phyloP scores from a whole-genome alignment of 2,888 invertebrate species.

The Microctonus brassicae region DNA sequence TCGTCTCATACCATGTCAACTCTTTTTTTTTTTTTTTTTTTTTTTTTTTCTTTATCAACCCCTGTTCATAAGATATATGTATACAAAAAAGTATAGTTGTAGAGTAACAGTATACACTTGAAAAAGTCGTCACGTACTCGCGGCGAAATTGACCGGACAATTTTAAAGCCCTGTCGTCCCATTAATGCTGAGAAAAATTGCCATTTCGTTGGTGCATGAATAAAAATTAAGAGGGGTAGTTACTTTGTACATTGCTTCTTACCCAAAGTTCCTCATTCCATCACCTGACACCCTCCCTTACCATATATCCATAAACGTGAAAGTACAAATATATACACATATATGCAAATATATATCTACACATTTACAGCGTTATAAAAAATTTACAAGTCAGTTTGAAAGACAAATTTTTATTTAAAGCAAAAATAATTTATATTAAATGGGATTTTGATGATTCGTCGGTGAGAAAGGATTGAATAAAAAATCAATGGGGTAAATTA shows the following conservation, averaged over 20 bases:
- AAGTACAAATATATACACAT: too few relatives aligned
- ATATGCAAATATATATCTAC: too few relatives aligned
- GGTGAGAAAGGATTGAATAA: neutral
- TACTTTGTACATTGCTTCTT: constrained; percentile 13
- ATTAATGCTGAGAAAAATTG: constrained; percentile 69
- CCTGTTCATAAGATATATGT: neutral
- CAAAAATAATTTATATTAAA: neutral
- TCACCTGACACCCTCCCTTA: neutral
- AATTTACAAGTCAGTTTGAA: neutral
- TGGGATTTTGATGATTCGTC: neutral
- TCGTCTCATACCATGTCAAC: constrained; percentile 23
- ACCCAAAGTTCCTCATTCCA: constrained; percentile 38
- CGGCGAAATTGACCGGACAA: constrained; percentile 69
- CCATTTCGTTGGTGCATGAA: constrained; percentile 67
- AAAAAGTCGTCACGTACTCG: constrained; percentile 68
- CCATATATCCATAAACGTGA: too few relatives aligned
- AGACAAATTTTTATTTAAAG: too few relatives aligned
- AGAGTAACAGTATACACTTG: constrained; percentile 50
- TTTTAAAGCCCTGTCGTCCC: constrained; percentile 63
- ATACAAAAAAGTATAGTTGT: neutral
- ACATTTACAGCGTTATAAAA: neutral
- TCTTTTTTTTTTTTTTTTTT: constrained; percentile 49
- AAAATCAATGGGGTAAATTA: neutral
- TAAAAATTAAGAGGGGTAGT: constrained; percentile 62
- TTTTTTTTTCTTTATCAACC: constrained; percentile 32